phyloP scores from a whole-genome alignment of 1,140 invertebrate species.

The Aphidius gifuensis region DNA sequence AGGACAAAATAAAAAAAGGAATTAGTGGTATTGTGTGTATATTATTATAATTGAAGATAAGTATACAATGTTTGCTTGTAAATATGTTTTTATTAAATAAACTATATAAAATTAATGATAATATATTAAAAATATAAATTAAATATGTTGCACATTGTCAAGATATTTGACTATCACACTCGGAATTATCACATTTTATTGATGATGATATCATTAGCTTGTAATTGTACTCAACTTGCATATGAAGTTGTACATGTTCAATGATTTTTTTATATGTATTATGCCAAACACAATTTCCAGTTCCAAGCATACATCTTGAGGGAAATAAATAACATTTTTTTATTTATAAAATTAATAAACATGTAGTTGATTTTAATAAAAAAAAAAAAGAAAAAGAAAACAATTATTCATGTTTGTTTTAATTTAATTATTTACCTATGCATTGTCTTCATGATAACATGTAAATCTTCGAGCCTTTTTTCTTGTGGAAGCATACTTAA shows the following conservation, averaged over 20 bases:
- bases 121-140: constrained; percentile 41
- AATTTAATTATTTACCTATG: constrained; percentile 38
- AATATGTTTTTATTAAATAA: constrained; percentile 52
- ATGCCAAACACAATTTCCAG: constrained; percentile 52
- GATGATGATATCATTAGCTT: constrained; percentile 47
- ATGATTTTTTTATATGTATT: constrained; percentile 50
- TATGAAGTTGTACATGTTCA: constrained; percentile 51
- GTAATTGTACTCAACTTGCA: constrained; percentile 51
- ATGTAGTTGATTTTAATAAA: constrained; percentile 37
- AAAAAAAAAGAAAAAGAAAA: constrained; percentile 19
- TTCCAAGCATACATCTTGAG: constrained; percentile 47
- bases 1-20: constrained; percentile 21
- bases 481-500: constrained; percentile 48
- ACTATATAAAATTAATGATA: constrained; percentile 49
- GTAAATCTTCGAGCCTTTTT: constrained; percentile 47
- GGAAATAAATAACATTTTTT: no score
- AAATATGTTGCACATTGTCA: constrained; percentile 29
- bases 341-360: constrained; percentile 25
- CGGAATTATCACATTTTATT: constrained; percentile 45
- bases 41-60: constrained; percentile 46
- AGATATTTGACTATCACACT: constrained; percentile 43
- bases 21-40: constrained; percentile 42
- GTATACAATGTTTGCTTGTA: constrained; percentile 52
- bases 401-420: constrained; percentile 14
- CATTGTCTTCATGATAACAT: constrained; percentile 47